Conservation (phyloP, 2,888 invertebrate genomes). For the Drosophila quinaria region DNA sequence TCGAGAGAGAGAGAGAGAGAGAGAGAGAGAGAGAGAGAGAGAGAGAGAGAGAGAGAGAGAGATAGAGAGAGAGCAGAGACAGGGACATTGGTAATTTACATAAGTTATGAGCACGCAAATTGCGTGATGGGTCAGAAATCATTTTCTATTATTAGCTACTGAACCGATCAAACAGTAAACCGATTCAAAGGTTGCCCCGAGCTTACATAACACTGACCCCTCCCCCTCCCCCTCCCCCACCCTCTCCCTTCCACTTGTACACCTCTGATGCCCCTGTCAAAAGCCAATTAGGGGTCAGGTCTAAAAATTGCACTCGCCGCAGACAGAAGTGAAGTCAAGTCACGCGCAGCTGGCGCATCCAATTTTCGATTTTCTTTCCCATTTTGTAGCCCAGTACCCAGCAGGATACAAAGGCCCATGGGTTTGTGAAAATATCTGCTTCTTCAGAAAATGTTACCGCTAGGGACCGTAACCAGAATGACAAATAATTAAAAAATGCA, state of each 20-base stretch:
- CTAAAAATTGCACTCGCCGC: conserved; percentile 65
- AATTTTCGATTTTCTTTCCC: neutral
- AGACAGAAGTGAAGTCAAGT: conserved; percentile 47
- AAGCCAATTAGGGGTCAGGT: conserved; percentile 79
- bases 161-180: conserved; percentile 26
- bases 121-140: conserved; percentile 49
- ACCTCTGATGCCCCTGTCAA: conserved; percentile 17
- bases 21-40: neutral
- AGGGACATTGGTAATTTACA: conserved; percentile 44
- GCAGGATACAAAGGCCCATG: rapidly evolving
- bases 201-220: conserved; percentile 43
- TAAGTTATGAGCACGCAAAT: conserved; percentile 46
- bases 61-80: neutral
- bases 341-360: conserved; percentile 74
- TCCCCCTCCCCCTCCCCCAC: neutral
- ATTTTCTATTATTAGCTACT: conserved; percentile 26
- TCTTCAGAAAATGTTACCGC: too few relatives aligned
- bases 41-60: neutral
- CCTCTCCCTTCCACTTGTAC: too few relatives aligned
- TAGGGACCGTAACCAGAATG: too few relatives aligned
- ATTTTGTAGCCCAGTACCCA: neutral
- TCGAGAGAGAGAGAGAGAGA: neutral
- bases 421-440: neutral
- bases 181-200: conserved; percentile 20
- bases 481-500: too few relatives aligned